Evolutionary conservation across 1,140 invertebrate genomes (phyloP).

Genomic region (Rhopalosiphum maidis): DNA sequence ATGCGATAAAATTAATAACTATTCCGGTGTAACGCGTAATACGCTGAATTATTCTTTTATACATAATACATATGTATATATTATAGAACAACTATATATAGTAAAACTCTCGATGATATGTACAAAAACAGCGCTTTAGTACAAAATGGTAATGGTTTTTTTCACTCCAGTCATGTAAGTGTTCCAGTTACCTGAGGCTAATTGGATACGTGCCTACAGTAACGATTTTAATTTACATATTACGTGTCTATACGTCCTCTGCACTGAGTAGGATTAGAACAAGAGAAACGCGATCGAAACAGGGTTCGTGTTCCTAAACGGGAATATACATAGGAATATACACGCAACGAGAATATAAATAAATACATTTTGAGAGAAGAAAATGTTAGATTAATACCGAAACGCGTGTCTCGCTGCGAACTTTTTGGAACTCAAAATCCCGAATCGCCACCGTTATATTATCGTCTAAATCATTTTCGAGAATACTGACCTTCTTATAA

Average conservation of each 20-base stretch:
- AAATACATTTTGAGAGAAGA: background rate
- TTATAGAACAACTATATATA: background rate
- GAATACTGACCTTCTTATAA: background rate
- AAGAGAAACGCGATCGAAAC: background rate
- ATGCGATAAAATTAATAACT: background rate
- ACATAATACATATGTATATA: too few relatives aligned
- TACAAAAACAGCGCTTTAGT: background rate
- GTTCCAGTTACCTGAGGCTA: background rate
- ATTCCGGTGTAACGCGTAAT: background rate
- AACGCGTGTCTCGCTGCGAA: background rate
- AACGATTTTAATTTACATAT: slow-evolving; percentile 19
- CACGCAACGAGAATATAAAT: background rate
- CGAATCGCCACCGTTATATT: background rate
- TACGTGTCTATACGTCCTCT: background rate
- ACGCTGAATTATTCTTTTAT: background rate
- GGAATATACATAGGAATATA: background rate
- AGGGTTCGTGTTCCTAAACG: background rate
- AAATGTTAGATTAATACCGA: background rate
- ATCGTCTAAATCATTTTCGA: background rate
- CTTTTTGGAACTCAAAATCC: background rate
- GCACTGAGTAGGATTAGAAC: background rate
- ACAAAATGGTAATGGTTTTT: background rate
- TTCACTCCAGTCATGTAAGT: background rate
- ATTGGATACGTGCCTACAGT: slow-evolving; percentile 1
- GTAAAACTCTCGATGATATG: background rate